Evolutionary conservation across 2,888 invertebrate species (phyloP), one percentile per base, ranked within the genome.

Genomic region (Amblyteles armatorius): DNA sequence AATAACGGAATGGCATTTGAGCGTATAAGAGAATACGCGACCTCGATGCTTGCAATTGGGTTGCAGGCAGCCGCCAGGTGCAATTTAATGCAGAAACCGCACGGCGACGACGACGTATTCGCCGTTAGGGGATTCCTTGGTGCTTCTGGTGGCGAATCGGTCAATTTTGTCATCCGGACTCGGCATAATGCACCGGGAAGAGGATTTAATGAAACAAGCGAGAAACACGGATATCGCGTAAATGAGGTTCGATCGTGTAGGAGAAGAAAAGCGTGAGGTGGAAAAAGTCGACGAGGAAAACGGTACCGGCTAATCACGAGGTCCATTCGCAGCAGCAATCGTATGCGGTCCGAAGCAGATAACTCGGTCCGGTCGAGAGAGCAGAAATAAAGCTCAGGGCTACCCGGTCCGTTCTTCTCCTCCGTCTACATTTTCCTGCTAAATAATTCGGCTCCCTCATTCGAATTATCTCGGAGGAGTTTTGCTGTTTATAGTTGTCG

Each of bases 1-100:
- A 90, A 91, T 89, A 89, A 90, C 89, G 90, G 91, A 89, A 91
- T 88, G 89, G 3, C 16, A 89, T 89, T 89, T 84, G 85, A 89
- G 88, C 88, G 88, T 89, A 88, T 87, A 89, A 87, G 87, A 90
- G 87, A 87, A 86, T 88, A 87, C 88, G 26, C 26, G 88, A 90
- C 86, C 88, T 81, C 85, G 81, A 86, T 86, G 89, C 86, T 90
- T 89, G 90, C 89, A 91, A 91, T 91, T 90, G 36, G 26, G 26
- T 69, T 50, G 19, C 13, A 57, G 26, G 11, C 13, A 57, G 22
- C 26, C 26, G 26, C 57, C 57, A 2, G 11, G 11, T 26, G 57
- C 57, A 57, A 57, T 57, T 57, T 57, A 57, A 57, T 22, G 57
- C 11, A 57, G 57, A 57, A 57, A 13, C 57, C 55, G 55, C 57